Conservation (phyloP, 2,113 vertebrate species). For the Beaufortia kweichowensis region DNA sequence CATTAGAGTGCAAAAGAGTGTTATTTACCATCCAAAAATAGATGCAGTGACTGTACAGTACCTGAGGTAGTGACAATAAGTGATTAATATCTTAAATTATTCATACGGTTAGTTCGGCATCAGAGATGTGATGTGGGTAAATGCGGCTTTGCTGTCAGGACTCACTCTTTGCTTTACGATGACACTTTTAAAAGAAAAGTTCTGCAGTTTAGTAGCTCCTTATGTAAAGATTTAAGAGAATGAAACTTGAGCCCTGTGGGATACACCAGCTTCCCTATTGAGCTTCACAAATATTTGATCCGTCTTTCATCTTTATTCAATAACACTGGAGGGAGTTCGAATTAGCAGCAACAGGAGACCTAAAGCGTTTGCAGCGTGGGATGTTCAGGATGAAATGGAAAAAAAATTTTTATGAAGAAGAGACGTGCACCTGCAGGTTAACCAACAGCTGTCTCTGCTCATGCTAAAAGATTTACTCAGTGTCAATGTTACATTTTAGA, state of each 20-base stretch:
- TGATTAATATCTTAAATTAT: too few species aligned
- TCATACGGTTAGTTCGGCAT: too few species aligned
- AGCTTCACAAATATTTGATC: background rate
- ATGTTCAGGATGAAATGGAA: background rate
- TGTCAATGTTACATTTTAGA: too few species aligned
- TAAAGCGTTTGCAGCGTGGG: background rate
- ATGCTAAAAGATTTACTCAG: background rate
- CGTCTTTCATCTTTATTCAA: constrained; percentile 9
- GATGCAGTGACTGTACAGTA: too few species aligned
- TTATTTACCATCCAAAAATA: too few species aligned
- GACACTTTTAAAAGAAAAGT: too few species aligned
- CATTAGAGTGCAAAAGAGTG: too few species aligned
- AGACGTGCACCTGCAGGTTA: background rate
- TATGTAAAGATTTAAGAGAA: too few species aligned
- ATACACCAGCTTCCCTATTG: background rate
- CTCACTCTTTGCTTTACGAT: background rate
- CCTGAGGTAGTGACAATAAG: too few species aligned
- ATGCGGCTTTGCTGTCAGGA: too few species aligned
- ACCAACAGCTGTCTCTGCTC: constrained; percentile 1
- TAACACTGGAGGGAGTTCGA: background rate
- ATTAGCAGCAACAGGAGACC: background rate
- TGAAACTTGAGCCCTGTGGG: background rate
- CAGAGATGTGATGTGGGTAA: too few species aligned
- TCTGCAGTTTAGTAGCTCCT: background rate
- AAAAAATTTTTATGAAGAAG: too few species aligned